Conservation (phyloP, 2,113 vertebrate species). For the Coracopsis vasa region DNA sequence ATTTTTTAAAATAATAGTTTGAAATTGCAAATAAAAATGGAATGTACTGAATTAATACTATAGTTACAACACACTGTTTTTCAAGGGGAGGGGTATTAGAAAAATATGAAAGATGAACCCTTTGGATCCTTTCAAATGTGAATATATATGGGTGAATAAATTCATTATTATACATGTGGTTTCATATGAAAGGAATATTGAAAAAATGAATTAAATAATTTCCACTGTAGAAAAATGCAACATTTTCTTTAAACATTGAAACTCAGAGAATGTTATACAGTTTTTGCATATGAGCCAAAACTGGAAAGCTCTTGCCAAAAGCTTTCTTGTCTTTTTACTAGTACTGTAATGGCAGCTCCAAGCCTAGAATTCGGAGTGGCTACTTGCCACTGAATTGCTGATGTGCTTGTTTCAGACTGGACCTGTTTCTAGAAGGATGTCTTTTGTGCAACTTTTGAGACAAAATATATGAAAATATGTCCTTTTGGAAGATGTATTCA, state of each 20-base stretch:
- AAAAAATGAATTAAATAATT: background rate
- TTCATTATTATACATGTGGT: background rate
- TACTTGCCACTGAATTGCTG: background rate
- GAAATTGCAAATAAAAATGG: background rate
- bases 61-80: background rate
- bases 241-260: background rate
- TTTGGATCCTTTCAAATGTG: background rate
- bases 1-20: background rate
- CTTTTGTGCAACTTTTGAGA: background rate
- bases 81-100: background rate
- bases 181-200: background rate
- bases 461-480: conserved; percentile 1
- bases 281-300: background rate
- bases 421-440: background rate
- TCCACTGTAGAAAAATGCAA: background rate
- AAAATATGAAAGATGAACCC: background rate
- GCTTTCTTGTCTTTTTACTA: background rate
- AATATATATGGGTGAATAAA: background rate
- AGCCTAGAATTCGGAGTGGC: background rate
- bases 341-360: background rate
- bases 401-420: background rate
- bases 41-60: background rate
- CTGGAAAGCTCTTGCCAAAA: background rate
- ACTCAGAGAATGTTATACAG: background rate
- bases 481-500: background rate